Percentiles rank a stretch among this genome's conserved stretches.
These are phyloP conservation scores for Dicaeum eximium DNA, from an alignment of 2,113 vertebrate species.

Conservation along the genomic window DNA sequence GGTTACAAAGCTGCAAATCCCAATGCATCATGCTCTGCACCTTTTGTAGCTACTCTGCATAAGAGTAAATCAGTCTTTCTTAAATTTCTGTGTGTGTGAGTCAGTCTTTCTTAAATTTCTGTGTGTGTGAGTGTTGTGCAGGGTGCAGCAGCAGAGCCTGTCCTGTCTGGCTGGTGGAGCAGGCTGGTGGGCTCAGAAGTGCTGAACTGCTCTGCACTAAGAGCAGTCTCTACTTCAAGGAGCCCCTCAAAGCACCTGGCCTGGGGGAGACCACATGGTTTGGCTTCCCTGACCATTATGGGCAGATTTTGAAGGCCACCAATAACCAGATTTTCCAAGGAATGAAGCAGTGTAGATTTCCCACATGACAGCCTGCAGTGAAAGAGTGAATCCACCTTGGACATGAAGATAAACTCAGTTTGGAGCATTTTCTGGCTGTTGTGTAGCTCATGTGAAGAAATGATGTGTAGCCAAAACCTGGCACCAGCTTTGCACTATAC, in stretches of 20 bases:
- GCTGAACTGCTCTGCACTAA: background rate
- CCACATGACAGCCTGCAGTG: background rate
- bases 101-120: background rate
- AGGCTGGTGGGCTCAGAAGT: background rate
- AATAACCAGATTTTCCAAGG: background rate
- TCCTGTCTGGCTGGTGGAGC: fast-evolving
- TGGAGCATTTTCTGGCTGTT: background rate
- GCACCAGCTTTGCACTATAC: background rate
- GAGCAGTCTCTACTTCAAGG: background rate
- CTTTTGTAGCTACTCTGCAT: background rate
- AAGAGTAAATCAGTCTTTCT: background rate
- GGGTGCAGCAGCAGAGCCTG: background rate
- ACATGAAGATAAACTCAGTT: background rate
- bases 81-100: background rate
- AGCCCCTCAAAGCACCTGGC: background rate
- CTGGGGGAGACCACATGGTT: background rate
- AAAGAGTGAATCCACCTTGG: background rate
- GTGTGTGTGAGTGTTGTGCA: background rate
- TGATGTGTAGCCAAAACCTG: background rate
- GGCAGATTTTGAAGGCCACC: background rate
- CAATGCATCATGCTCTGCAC: background rate
- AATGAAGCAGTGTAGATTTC: background rate
- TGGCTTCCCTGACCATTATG: background rate
- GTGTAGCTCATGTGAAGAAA: background rate
- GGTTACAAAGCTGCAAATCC: background rate